Percentiles rank a stretch among this genome's conserved stretches.
Evolutionary conservation across 1,140 invertebrate genomes (phyloP).

Genomic region (Drosophila parabipectinata): DNA sequence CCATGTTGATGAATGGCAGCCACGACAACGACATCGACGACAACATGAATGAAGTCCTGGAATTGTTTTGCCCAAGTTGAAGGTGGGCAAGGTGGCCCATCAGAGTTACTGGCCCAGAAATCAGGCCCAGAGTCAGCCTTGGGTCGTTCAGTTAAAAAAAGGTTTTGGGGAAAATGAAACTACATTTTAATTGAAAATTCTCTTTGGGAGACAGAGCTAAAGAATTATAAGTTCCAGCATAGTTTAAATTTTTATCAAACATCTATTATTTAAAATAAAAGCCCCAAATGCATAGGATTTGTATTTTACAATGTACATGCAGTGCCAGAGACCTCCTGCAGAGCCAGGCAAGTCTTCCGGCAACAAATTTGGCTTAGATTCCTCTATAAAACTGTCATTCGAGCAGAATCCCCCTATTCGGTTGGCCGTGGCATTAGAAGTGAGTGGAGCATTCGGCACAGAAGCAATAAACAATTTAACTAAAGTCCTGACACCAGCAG

Average conservation of each 20-base stretch:
- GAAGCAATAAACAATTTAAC: constrained; percentile 43
- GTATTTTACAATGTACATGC: no score
- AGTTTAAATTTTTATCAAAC: no score
- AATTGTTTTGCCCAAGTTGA: constrained; percentile 22
- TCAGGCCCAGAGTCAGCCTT: constrained; percentile 31
- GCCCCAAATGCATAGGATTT: no score
- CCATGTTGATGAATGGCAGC: constrained; percentile 72
- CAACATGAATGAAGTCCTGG: constrained; percentile 52
- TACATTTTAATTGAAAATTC: constrained; percentile 3
- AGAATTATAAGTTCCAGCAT: neutral
- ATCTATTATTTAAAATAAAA: no score
- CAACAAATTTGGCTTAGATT: constrained; percentile 37
- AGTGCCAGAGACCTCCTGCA: no score
- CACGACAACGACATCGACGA: constrained; percentile 20
- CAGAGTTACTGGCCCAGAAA: constrained; percentile 46
- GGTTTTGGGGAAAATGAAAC: no score
- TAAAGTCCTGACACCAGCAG: constrained; percentile 25
- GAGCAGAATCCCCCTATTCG: neutral
- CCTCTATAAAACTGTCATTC: constrained; percentile 28
- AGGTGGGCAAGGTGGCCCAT: neutral
- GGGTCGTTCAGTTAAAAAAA: neutral
- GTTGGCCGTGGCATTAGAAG: neutral
- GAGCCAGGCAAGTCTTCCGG: neutral
- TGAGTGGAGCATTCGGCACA: constrained; percentile 10
- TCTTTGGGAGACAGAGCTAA: neutral